Conservation (phyloP, 2,888 invertebrate species). For the Hetaerina titia region DNA sequence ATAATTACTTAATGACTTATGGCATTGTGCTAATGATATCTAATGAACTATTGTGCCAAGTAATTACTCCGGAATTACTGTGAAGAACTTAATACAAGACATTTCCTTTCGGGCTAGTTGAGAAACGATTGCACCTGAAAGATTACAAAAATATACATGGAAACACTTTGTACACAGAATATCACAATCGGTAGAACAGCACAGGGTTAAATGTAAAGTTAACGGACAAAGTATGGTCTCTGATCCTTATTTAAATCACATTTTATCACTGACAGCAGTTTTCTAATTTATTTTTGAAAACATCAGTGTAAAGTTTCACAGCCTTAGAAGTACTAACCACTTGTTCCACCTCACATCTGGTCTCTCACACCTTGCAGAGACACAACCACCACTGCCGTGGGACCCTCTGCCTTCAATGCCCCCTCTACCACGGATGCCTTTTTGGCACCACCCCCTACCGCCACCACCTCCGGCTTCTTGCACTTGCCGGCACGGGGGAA, state of each 20-base stretch:
- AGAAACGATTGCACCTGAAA: neutral
- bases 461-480: slow-evolving; percentile 2
- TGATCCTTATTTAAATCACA: slow-evolving; percentile 25
- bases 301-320: slow-evolving; percentile 57
- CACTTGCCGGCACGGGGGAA: neutral
- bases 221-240: neutral
- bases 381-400: neutral
- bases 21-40: neutral
- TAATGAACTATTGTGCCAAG: neutral
- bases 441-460: neutral
- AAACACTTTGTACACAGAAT: slow-evolving; percentile 1
- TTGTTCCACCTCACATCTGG: slow-evolving; percentile 4
- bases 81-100: neutral
- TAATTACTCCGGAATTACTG: neutral
- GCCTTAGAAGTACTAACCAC: neutral
- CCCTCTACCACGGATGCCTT: neutral
- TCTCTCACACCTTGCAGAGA: slow-evolving; percentile 21
- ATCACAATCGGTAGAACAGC: slow-evolving; percentile 54
- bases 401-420: neutral
- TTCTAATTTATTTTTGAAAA: neutral
- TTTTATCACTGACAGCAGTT: neutral
- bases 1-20: neutral
- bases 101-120: neutral
- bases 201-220: neutral
- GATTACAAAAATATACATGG: neutral